Evolutionary conservation across 2,888 invertebrate genomes (phyloP).

Genomic region (Diloba caeruleocephala): DNA sequence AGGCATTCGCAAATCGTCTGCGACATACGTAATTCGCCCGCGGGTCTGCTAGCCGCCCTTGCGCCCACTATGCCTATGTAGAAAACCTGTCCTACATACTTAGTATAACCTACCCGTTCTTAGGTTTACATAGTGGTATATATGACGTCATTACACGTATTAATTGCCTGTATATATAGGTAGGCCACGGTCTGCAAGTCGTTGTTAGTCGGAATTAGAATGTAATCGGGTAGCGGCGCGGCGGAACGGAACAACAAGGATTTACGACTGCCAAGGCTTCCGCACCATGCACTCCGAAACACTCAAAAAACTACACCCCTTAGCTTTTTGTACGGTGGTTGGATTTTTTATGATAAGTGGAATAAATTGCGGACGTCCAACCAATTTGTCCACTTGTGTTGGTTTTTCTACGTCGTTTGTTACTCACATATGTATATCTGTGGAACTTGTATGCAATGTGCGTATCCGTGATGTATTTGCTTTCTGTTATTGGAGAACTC

Average conservation of each 20-base stretch:
- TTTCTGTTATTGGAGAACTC: conserved; percentile 25
- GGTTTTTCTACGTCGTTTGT: conserved; percentile 37
- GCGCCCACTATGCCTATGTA: neutral
- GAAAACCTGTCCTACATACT: too few relatives aligned
- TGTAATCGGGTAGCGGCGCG: conserved; percentile 65
- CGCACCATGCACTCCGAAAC: conserved; percentile 67
- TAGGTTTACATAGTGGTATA: too few relatives aligned
- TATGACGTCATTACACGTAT: conserved; percentile 47
- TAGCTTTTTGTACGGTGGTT: conserved; percentile 57
- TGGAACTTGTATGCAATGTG: conserved; percentile 35
- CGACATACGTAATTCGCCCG: too few relatives aligned
- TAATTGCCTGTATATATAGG: conserved; percentile 65
- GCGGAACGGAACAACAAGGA: conserved; percentile 63
- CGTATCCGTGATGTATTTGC: conserved; percentile 23
- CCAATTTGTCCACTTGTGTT: conserved; percentile 50
- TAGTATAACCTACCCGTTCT: too few relatives aligned
- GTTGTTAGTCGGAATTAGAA: conserved; percentile 61
- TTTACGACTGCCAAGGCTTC: conserved; percentile 66
- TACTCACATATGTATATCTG: conserved; percentile 29
- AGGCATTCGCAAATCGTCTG: too few relatives aligned
- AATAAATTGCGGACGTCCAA: conserved; percentile 49
- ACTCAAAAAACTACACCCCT: conserved; percentile 65
- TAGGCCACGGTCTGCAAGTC: conserved; percentile 37
- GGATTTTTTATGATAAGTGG: conserved; percentile 61
- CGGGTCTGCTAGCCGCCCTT: too few relatives aligned